These are phyloP conservation scores for Aphaenogaster floridana DNA, from an alignment of 1,140 invertebrate species.

Conservation along the genomic window DNA sequence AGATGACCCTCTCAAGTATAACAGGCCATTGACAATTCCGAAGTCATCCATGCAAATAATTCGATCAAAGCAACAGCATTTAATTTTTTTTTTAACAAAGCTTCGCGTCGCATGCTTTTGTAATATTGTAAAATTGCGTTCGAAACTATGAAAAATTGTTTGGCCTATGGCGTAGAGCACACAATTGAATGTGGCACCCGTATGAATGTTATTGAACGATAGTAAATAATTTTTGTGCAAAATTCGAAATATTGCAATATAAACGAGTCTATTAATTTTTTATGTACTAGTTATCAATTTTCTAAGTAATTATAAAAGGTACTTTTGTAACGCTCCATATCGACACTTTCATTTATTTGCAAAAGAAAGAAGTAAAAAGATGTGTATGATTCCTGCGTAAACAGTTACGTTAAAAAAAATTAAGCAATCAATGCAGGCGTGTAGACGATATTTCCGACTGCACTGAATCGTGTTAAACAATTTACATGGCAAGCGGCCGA, in stretches of 20 bases:
- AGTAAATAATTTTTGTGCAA: slow-evolving; percentile 12
- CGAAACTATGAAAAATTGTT: slow-evolving; percentile 7
- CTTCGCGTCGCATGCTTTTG: slow-evolving; percentile 2
- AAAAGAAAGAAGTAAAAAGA: neutral
- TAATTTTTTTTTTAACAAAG: slow-evolving; percentile 42
- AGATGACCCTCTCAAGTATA: slow-evolving; percentile 57
- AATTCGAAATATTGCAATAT: slow-evolving; percentile 10
- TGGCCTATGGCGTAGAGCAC: neutral
- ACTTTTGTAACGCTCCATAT: neutral
- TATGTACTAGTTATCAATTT: neutral
- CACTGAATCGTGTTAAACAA: slow-evolving; percentile 50
- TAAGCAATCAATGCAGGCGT: slow-evolving; percentile 21
- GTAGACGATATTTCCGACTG: slow-evolving; percentile 19
- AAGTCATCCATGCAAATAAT: slow-evolving; percentile 12
- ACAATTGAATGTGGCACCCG: slow-evolving; percentile 36
- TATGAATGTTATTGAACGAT: neutral
- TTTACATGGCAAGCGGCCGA: slow-evolving; percentile 37
- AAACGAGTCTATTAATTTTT: neutral
- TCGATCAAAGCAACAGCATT: slow-evolving; percentile 46
- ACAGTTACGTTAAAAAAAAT: neutral
- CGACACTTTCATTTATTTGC: neutral
- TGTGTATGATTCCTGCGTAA: neutral
- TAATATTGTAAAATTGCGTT: slow-evolving; percentile 32
- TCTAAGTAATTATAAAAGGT: neutral
- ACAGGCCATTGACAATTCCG: slow-evolving; percentile 42